phyloP scores from a whole-genome alignment of 2,888 invertebrate genomes.

The Diarsia mendica region DNA sequence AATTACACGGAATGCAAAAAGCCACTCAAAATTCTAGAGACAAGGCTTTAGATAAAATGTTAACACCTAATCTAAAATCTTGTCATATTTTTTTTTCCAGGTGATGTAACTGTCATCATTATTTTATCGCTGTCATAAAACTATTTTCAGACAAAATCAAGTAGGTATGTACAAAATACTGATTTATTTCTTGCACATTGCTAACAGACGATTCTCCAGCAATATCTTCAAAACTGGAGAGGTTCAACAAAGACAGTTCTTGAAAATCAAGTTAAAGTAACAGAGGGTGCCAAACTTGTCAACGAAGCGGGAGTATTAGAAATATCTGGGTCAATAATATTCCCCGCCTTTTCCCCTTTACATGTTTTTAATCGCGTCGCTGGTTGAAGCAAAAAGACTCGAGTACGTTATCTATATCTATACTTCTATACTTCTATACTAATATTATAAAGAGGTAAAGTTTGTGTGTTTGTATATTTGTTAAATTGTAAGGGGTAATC shows the following conservation, averaged over 20 bases:
- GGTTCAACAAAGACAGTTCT: not conserved
- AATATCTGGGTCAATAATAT: slow-evolving; percentile 24
- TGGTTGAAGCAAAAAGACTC: not conserved
- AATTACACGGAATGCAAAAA: no score
- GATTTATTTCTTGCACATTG: not conserved
- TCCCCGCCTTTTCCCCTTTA: not conserved
- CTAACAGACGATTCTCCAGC: not conserved
- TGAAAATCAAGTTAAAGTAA: not conserved
- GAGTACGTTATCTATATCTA: no score
- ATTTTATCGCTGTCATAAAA: not conserved
- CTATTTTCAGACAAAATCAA: not conserved
- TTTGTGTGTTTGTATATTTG: no score
- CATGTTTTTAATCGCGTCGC: slow-evolving; percentile 1
- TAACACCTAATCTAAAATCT: not conserved
- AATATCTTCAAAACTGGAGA: not conserved
- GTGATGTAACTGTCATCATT: not conserved
- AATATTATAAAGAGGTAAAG: no score
- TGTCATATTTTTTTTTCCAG: no score
- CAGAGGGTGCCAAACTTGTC: not conserved
- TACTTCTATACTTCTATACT: no score
- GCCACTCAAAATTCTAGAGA: not conserved
- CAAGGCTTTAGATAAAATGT: not conserved
- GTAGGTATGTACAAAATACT: not conserved
- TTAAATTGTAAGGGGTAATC: no score
- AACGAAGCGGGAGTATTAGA: slow-evolving; percentile 8